These are phyloP conservation scores for Agrilus mali DNA, from an alignment of 2,888 invertebrate genomes.

Conservation along the genomic window DNA sequence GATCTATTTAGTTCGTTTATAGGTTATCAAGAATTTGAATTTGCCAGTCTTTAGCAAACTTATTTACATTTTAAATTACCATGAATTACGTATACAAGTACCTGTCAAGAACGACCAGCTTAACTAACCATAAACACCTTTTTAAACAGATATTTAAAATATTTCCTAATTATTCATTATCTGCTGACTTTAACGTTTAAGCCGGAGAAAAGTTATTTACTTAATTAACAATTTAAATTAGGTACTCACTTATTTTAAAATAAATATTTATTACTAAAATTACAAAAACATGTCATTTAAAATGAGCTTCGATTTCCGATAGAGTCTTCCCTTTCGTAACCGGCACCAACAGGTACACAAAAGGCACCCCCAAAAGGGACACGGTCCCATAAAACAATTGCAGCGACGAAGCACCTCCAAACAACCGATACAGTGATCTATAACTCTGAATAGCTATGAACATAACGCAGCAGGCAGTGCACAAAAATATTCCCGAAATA, in stretches of 20 bases:
- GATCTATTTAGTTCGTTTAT: too few species aligned
- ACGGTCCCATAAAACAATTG: slow-evolving; percentile 26
- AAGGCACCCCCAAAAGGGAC: slow-evolving; percentile 30
- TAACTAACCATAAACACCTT: too few species aligned
- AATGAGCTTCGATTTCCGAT: slow-evolving; percentile 37
- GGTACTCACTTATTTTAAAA: slow-evolving; percentile 11
- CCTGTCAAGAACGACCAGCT: too few species aligned
- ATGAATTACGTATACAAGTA: too few species aligned
- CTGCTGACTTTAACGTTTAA: too few species aligned
- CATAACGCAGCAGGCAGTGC: slow-evolving; percentile 37
- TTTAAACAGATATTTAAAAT: too few species aligned
- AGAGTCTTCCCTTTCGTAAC: slow-evolving; percentile 38
- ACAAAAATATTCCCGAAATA: slow-evolving; percentile 44
- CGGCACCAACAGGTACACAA: slow-evolving; percentile 33
- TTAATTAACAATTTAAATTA: slow-evolving; percentile 12
- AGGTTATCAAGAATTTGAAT: too few species aligned
- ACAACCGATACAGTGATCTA: not conserved
- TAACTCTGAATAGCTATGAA: not conserved
- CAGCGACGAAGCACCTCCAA: not conserved
- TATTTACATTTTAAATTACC: too few species aligned
- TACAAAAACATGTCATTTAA: slow-evolving; percentile 20
- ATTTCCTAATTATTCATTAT: too few species aligned
- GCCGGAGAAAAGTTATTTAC: slow-evolving; percentile 11
- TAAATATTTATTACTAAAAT: slow-evolving; percentile 13
- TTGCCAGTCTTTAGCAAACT: too few species aligned